phyloP scores from a whole-genome alignment of 92 coral and sea anemone genomes.

The Muricea muricata region DNA sequence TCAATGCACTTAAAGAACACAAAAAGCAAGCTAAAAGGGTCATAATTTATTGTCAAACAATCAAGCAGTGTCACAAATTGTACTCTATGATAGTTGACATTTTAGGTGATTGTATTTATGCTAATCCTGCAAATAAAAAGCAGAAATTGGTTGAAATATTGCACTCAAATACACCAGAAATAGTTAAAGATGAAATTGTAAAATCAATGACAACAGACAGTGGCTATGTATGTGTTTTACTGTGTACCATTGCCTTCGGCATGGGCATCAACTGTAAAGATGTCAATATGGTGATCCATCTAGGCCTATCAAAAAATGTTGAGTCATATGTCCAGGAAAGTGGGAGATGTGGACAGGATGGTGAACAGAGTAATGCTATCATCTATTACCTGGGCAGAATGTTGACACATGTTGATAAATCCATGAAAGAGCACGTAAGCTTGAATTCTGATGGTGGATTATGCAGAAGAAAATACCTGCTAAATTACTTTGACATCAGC shows the following conservation, averaged over 20 bases:
- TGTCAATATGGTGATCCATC: slow-evolving; percentile 32
- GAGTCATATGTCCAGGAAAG: slow-evolving; percentile 48
- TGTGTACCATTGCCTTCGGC: slow-evolving; percentile 55
- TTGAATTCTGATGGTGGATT: slow-evolving; percentile 3
- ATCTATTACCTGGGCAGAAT: slow-evolving; percentile 40
- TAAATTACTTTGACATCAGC: slow-evolving; percentile 33
- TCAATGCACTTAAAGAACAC: slow-evolving; percentile 30
- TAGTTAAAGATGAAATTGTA: slow-evolving; percentile 25
- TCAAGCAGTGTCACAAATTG: slow-evolving; percentile 18
- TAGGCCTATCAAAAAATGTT: slow-evolving; percentile 45
- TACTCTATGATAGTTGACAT: neutral
- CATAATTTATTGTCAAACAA: slow-evolving; percentile 42
- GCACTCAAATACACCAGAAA: slow-evolving; percentile 47
- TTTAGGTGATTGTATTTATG: slow-evolving; percentile 30
- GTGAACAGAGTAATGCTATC: slow-evolving; percentile 47
- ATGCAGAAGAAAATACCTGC: slow-evolving; percentile 47
- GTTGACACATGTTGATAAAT: slow-evolving; percentile 55
- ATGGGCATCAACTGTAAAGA: slow-evolving; percentile 51
- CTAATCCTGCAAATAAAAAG: slow-evolving; percentile 2
- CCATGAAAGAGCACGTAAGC: slow-evolving; percentile 41
- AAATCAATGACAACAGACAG: neutral
- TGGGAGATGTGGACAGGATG: slow-evolving; percentile 49
- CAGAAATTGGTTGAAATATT: slow-evolving; percentile 51
- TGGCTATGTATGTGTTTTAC: slow-evolving; percentile 37
- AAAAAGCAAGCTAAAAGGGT: slow-evolving; percentile 22